Evolutionary conservation across 2,888 invertebrate species (phyloP), one percentile per base, ranked within the genome.

Genomic region (Aspidiotus destructor): DNA sequence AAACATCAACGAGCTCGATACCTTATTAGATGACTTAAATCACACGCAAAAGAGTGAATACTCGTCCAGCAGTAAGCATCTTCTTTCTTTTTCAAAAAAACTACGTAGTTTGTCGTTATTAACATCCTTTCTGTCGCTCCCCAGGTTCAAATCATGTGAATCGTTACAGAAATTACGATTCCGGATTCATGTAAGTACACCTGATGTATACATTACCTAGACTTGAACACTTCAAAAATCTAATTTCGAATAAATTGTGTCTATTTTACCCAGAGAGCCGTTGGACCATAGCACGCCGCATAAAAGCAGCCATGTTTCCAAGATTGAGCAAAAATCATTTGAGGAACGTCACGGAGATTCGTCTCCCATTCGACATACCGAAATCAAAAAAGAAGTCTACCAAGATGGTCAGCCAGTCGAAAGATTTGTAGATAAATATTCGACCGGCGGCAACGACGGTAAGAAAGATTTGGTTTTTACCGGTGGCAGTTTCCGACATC

Each of bases 1-100:
- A 74, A 88, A 87, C 75, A 86, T 88, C 60, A 87, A 86, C 74
- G 87, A 88, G 76, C 77, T 89, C 75, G 88, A 89, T 76, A 85
- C 86, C 0, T 78, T 89, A 62, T 79, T 89, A 67, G 87, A 87
- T 73, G 88, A 89, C 76, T 78, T 89, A 61, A 75, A 75, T 69
- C 74, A 75, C 7, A 75, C 76, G 15, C 76, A 76, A 70, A 73
- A 72, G 48, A 15, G 58, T 28, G 67, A 67, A 44, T 75, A 75
- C 71, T 71, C 73, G 57, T 64, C 52, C 17, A 44, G 41, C 55
- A 44, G 67, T 58, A 41, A 11, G 44, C 7, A 6, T 57, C n/a
- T 48, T n/a, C 6, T 3, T 13, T 13, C n/a, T 48, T 48, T 48
- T 48, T 6, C 48, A 48, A 13, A 3, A 48, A 48, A n/a, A 48